Base-by-base conservation (phyloP, 1,140 invertebrate species). In the Myzus persicae region DNA sequence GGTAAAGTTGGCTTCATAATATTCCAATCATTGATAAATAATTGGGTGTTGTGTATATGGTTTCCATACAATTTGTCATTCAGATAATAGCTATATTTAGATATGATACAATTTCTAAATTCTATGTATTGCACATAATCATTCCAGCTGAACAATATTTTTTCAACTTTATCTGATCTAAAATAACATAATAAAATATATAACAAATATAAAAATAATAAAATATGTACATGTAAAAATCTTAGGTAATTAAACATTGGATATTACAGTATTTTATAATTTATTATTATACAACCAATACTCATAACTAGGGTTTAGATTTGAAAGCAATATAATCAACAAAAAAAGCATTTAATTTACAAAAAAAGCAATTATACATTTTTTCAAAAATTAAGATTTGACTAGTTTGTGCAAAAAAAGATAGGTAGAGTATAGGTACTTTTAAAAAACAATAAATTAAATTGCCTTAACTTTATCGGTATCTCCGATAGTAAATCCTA, bases 1-100 rank as follows among this genome's bases (percentile, higher is more conserved):
- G 91, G 91, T 67, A 93, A 42, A 36, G 91, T 84, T 93, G 91
- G 42, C 11, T 54, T 81, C 81, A 93, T 93, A 1, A 84, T 93
- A 38, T 84, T 85, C 91, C 91, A 93, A 51, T 93, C 48, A 22
- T 93, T 93, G 7, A 85, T 85, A 85, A 93, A 93, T 93, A 93
- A n/a, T 84, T 93, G n/a, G 40, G 91, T 93, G 6, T 93, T 93
- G 42, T 48, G 67, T 51, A 93, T 93, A 42, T 82, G 85, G 84
- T 40, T 84, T 40, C 48, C 24, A 84, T 85, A 85, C 54, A 93
- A 20, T 2, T 42, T 31, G 54, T 48, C 84, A 85, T 93, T 81
- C 20, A 93, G 9, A 26, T 42, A 14, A 93, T 48, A 93, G 14
- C 38, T 93, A 44, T 85, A 84, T 31, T 84, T 40, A 51, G 91